Conservation (phyloP, 2,888 invertebrate species). For the Lepidochrysops patricia region DNA sequence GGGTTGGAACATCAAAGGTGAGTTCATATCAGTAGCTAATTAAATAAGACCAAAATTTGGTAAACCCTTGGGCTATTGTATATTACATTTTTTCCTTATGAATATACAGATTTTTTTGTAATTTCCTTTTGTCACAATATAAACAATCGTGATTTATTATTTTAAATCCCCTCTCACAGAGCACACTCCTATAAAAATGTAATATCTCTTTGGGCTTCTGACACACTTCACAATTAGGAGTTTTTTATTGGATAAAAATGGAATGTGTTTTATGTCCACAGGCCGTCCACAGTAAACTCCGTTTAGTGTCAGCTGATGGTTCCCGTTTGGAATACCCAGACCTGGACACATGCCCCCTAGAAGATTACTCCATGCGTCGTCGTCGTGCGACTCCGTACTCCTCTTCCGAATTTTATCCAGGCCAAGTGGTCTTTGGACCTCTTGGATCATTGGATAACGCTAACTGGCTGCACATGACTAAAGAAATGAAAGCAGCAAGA, state of each 20-base stretch:
- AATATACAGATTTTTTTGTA: too few species aligned
- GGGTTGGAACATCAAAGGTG: constrained; percentile 89
- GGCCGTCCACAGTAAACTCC: constrained; percentile 79
- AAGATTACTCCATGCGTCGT: constrained; percentile 81
- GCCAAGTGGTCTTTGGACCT: constrained; percentile 80
- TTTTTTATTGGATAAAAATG: too few species aligned
- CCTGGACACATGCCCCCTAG: constrained; percentile 79
- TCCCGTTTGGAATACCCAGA: constrained; percentile 79
- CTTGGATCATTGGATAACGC: constrained; percentile 83
- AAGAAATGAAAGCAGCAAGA: constrained; percentile 79
- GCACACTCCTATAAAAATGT: too few species aligned
- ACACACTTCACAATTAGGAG: too few species aligned
- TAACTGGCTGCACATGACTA: constrained; percentile 85
- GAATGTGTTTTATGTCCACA: constrained; percentile 26
- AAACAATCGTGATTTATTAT: too few species aligned
- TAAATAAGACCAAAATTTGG: too few species aligned
- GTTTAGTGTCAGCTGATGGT: constrained; percentile 78
- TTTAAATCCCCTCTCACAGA: too few species aligned
- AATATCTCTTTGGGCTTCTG: too few species aligned
- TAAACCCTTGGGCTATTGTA: too few species aligned
- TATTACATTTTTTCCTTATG: too few species aligned
- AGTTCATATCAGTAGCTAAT: too few species aligned
- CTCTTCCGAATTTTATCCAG: constrained; percentile 65
- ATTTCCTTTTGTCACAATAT: too few species aligned
- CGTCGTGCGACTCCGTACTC: constrained; percentile 68